Conservation (phyloP, 2,888 invertebrate species). For the Sussaba pulchella region DNA sequence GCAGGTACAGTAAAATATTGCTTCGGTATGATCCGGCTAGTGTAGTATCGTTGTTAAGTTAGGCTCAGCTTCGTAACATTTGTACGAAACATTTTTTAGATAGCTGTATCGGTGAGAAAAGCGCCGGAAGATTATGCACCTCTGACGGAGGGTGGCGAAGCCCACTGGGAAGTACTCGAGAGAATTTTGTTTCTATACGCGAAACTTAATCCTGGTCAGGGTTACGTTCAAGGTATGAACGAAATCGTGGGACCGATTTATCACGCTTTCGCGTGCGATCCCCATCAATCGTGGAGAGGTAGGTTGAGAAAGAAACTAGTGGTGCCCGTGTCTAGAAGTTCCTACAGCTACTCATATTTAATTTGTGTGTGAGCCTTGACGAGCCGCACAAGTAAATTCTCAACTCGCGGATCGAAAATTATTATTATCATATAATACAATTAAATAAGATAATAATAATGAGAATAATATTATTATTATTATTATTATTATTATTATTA, state of each 20-base stretch:
- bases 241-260: conserved; percentile 99
- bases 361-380: no score
- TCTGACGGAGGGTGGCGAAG: conserved; percentile 95
- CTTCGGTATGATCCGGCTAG: conserved; percentile 31
- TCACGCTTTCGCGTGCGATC: conserved; percentile 97
- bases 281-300: conserved; percentile 92
- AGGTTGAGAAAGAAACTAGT: no score
- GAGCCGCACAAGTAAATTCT: no score
- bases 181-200: conserved; percentile 98
- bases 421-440: no score
- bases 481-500: no score
- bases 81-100: conserved; percentile 82
- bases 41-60: conserved; percentile 14
- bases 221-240: conserved; percentile 99
- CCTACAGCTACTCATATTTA: no score
- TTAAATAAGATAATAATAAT: no score
- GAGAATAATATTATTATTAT: no score
- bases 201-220: conserved; percentile 98
- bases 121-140: conserved; percentile 93
- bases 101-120: conserved; percentile 90
- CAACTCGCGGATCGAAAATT: no score
- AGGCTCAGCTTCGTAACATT: conserved; percentile 47
- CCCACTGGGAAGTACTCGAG: conserved; percentile 99
- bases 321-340: no score
- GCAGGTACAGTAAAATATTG: conserved; percentile 76